Evolutionary conservation across 2,888 invertebrate species (phyloP).

Genomic region (Chloroclysta siterata): DNA sequence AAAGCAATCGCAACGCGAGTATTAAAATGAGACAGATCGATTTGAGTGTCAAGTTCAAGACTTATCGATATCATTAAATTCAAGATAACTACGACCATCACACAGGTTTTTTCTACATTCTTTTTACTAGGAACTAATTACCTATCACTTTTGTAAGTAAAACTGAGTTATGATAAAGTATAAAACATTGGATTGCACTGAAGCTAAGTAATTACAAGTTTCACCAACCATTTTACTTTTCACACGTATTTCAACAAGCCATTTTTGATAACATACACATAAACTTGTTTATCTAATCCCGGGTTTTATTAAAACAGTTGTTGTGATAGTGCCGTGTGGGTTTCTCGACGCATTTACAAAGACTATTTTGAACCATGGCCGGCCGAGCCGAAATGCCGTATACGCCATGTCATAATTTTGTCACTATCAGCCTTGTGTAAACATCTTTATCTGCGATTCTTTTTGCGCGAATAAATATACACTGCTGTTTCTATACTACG

Average conservation of each 20-base stretch:
- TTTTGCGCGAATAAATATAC: constrained; percentile 13
- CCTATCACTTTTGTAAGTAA: too few relatives aligned
- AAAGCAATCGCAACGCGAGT: constrained; percentile 6
- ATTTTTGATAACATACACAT: constrained; percentile 7
- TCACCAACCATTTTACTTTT: constrained; percentile 6
- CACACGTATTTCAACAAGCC: constrained; percentile 6
- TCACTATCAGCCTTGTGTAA: constrained; percentile 36
- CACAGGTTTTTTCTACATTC: not conserved
- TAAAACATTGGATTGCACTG: not conserved
- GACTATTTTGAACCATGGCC: constrained; percentile 33
- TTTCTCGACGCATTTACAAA: constrained; percentile 28
- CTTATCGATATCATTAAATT: not conserved
- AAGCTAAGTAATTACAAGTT: constrained; percentile 6
- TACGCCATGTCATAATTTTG: constrained; percentile 32
- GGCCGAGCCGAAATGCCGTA: constrained; percentile 30
- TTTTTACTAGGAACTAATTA: not conserved
- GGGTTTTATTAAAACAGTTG: constrained; percentile 19
- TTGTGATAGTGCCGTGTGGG: constrained; percentile 22
- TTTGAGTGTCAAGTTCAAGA: constrained; percentile 23
- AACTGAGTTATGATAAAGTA: too few relatives aligned
- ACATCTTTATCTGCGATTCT: constrained; percentile 20
- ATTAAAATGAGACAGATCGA: not conserved
- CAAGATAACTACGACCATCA: not conserved
- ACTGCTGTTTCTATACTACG: too few relatives aligned
- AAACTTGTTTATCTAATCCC: constrained; percentile 5